Base-by-base conservation (phyloP, 2,113 vertebrate species). In the Tautogolabrus adspersus region DNA sequence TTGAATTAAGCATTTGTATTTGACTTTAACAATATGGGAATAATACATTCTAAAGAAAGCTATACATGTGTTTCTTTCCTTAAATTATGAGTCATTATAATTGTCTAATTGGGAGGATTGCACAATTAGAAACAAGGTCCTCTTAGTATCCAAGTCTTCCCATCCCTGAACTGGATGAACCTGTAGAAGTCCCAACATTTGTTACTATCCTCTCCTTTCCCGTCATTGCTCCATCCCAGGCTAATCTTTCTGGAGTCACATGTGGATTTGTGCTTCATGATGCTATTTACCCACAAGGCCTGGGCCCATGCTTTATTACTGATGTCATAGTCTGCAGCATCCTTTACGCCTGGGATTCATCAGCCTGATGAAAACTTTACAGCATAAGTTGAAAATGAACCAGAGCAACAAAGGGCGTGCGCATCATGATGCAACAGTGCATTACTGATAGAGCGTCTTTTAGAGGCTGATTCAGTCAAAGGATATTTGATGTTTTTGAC, bases 361-460 rank as follows among this genome's bases (percentile, higher is more conserved):
- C 63, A 42, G 42, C 12, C 10, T 85, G 77, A 85, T 81, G 77
- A 83, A 81, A 83, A 54, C 67, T 54, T 56, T 37, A 58, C 38
- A 72, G 37, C 59, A 56, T 11, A n/a, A 34, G 11, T 34, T 66
- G 75, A 81, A 75, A 66, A 40, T 57, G 34, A 63, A 71, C 15
- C 57, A 6, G 10, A 59, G 19, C 5, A 15, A 52, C 51, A 13
- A 8, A 75, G 62, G 69, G 61, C 63, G 73, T 72, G 63, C 0
- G 71, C 57, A 19, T 7, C 4, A 34, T 81, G 80, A 81, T 77
- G 64, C 55, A 85, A 75, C 22, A 21, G 30, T 34, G 61, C n/a
- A 55, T 49, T 5, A 3, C 21, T 42, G 71, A 71, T n/a, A 12
- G 21, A 74, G 66, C 37, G 22, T 30, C 3, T 23, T 37, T 37